Base-by-base conservation (phyloP, 2,113 vertebrate species). In the Siniperca chuatsi region DNA sequence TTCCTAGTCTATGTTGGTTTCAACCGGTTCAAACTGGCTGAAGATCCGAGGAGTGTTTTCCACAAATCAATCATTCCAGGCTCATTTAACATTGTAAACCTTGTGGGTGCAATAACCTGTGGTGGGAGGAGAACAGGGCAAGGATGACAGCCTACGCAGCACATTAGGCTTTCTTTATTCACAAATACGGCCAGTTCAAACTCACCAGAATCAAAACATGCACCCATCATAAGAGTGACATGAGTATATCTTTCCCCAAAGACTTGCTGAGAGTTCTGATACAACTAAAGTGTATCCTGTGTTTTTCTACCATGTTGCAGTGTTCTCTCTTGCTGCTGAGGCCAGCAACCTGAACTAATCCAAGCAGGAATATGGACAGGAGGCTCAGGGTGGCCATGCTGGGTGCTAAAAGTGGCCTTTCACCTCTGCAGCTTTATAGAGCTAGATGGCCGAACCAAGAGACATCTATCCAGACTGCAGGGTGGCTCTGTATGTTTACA, bases 311-410 rank as follows among this genome's bases (percentile, higher is more conserved):
- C 48, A 37, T 70, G 79, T 65, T 69, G 52, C 6, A 52, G 71
- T 50, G 81, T 85, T 82, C 79, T 79, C 33, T 78, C 52, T 81
- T 73, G 77, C 68, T 55, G 60, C 61, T 75, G n/a, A 83, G 64
- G 52, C 64, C 79, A 65, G 94, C 77, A 93, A 93, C 90, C 81
- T 92, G 91, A 93, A 87, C 92, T 91, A 93, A 93, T 95, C 92
- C 88, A 92, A 93, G 90, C 90, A 95, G 72, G 82, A 88, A 92
- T 93, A 91, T 65, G 77, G 75, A 79, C 79, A 72, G 46, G 75
- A 62, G 75, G 76, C 78, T 86, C 69, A 46, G 82, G 50, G 83
- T 60, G 75, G 62, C 78, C 89, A 64, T 42, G 88, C 90, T 88
- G 92, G 68, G 87, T 78, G 69, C 60, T 67, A 33, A 35, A 29